These are phyloP conservation scores for Papilio gigon DNA, from an alignment of 2,888 invertebrate genomes.

Conservation along the genomic window DNA sequence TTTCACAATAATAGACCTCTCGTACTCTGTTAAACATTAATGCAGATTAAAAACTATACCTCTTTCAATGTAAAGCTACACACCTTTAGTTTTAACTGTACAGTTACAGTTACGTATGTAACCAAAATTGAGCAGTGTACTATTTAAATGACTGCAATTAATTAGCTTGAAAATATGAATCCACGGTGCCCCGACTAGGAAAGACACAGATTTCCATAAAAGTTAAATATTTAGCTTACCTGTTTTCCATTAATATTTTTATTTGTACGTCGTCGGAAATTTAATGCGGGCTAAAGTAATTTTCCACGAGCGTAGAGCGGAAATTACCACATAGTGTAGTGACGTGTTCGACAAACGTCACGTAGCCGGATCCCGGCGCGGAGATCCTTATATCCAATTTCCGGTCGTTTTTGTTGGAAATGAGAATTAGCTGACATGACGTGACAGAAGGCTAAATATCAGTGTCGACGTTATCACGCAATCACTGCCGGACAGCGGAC, in stretches of 20 bases:
- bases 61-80: constrained; percentile 16
- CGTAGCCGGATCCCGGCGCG: constrained; percentile 79
- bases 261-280: constrained; percentile 77
- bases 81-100: no score
- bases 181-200: no score
- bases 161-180: no score
- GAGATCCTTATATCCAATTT: constrained; percentile 83
- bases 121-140: no score
- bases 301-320: constrained; percentile 79
- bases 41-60: constrained; percentile 23
- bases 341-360: constrained; percentile 82
- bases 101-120: no score
- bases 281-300: constrained; percentile 81
- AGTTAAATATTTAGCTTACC: constrained; percentile 20
- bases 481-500: constrained; percentile 43
- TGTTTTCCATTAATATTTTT: constrained; percentile 56
- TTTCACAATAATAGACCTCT: constrained; percentile 31
- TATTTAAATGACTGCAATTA: no score
- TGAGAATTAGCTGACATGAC: constrained; percentile 80
- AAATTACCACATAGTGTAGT: constrained; percentile 82
- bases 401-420: constrained; percentile 81
- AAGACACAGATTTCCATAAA: neutral
- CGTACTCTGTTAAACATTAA: constrained; percentile 28
- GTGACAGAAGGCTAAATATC: constrained; percentile 77
- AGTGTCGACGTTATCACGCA: constrained; percentile 62